Conservation (phyloP, 2,113 vertebrate genomes). For the Sinosuthora webbiana region DNA sequence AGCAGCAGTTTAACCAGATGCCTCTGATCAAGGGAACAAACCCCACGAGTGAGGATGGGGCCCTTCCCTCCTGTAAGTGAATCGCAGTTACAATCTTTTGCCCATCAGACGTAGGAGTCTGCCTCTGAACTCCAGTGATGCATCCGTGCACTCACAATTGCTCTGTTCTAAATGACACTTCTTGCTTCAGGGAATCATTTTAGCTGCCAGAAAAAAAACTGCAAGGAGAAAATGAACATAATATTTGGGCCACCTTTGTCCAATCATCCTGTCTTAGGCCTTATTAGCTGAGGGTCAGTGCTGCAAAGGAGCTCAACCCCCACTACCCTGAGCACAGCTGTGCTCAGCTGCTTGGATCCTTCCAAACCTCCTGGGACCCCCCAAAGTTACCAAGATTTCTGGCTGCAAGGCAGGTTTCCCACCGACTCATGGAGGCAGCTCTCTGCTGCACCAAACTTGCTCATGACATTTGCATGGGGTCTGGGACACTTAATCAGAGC, state of each 20-base stretch:
- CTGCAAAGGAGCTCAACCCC: not conserved
- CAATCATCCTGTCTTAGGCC: not conserved
- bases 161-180: not conserved
- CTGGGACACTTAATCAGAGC: not conserved
- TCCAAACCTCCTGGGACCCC: not conserved
- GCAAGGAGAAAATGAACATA: not conserved
- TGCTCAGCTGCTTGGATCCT: not conserved
- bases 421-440: rapidly evolving
- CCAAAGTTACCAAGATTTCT: not conserved
- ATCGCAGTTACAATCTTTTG: not conserved
- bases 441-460: not conserved
- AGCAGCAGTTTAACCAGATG: not conserved
- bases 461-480: not conserved
- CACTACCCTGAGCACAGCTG: not conserved
- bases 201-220: not conserved
- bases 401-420: not conserved
- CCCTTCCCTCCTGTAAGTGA: not conserved
- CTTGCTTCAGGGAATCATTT: not conserved
- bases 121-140: not conserved
- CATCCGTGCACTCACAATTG: not conserved
- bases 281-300: not conserved
- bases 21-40: not conserved
- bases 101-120: not conserved
- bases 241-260: not conserved
- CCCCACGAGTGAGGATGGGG: not conserved